A percentile compares a stretch with the other conserved stretches of the same genome.
phyloP scores from a whole-genome alignment of 1,140 invertebrate species.

The Coenobita brevimanus region DNA sequence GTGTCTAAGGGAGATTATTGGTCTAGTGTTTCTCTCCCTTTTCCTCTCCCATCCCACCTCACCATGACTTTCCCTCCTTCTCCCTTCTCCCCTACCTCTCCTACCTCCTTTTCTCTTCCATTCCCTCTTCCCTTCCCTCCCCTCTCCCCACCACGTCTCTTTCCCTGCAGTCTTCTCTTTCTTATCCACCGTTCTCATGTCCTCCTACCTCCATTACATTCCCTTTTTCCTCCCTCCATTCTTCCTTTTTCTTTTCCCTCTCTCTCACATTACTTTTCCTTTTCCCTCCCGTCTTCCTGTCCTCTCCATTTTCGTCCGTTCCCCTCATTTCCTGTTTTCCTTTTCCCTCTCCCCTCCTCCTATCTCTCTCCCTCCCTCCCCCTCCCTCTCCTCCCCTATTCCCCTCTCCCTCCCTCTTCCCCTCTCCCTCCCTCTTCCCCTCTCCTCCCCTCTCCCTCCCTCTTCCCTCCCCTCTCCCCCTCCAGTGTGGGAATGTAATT shows the following conservation, averaged over 20 bases:
- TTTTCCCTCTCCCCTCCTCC: no score
- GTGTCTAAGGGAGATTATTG: no score
- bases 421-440: not conserved
- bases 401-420: not conserved
- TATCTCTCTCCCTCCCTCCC: not conserved
- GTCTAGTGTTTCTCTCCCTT: no score
- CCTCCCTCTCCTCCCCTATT: not conserved
- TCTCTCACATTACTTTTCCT: not conserved
- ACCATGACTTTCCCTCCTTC: no score
- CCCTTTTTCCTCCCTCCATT: not conserved
- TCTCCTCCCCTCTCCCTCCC: not conserved
- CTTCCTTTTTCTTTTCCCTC: not conserved
- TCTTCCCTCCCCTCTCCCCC: not conserved
- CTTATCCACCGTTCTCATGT: not conserved
- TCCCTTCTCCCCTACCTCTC: no score
- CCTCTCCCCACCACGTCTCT: not conserved
- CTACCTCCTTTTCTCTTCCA: not conserved
- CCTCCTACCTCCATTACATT: not conserved
- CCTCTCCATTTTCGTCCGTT: no score
- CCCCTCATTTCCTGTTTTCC: no score
- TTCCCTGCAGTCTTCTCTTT: not conserved
- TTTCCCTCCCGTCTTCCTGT: no score
- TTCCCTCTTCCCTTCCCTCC: not conserved
- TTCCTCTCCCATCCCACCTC: no score
- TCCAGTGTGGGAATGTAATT: no score